Percentiles rank a stretch among this genome's conserved stretches.
Evolutionary conservation across 2,113 vertebrate species (phyloP).

Genomic region (Centrocercus urophasianus): DNA sequence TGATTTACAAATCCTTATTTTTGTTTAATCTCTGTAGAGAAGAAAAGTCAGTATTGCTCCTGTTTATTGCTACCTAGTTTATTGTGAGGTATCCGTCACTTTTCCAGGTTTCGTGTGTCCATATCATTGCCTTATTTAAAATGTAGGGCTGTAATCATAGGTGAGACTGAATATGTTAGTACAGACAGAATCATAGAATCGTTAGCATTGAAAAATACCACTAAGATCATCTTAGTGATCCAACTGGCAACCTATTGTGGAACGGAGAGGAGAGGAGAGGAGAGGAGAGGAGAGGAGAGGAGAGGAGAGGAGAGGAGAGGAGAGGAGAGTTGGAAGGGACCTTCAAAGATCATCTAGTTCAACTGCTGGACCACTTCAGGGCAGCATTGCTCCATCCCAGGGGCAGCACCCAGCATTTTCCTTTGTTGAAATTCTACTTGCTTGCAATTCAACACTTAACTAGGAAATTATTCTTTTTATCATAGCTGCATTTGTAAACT

Average conservation of each 20-base stretch:
- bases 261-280: neutral
- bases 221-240: no score
- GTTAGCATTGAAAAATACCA: neutral
- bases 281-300: neutral
- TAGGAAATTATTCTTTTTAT: neutral
- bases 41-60: neutral
- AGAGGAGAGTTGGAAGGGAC: neutral
- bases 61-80: neutral
- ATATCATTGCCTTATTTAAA: neutral
- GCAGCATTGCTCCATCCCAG: neutral
- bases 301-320: no score
- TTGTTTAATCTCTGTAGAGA: neutral
- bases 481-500: neutral
- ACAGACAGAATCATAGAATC: neutral
- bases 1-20: neutral
- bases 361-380: neutral
- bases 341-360: neutral
- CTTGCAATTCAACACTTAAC: neutral
- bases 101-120: neutral
- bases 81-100: neutral
- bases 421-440: neutral
- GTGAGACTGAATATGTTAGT: neutral
- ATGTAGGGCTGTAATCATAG: neutral
- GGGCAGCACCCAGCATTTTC: neutral
- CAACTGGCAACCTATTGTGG: no score